Evolutionary conservation across 2,797 vertebrate species (phyloP).

Genomic region (Pempheris klunzingeri): DNA sequence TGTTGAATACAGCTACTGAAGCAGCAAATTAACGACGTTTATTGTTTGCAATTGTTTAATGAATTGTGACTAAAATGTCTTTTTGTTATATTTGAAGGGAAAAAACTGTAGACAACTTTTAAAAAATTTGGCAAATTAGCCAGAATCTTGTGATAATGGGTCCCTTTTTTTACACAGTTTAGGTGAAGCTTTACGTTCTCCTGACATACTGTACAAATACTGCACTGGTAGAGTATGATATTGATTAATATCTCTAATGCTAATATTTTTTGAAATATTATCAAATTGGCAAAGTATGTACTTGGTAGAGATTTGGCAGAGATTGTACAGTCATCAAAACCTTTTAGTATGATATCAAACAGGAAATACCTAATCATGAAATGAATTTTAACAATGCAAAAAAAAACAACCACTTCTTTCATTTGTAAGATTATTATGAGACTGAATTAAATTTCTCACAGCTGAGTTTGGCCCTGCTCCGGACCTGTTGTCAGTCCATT

Average conservation of each 20-base stretch:
- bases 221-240: neutral
- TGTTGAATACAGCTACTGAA: neutral
- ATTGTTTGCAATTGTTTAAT: neutral
- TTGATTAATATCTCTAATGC: constrained; percentile 9
- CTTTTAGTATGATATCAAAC: neutral
- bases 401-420: neutral
- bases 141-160: neutral
- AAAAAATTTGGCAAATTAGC: neutral
- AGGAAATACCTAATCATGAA: neutral
- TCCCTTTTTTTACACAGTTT: neutral
- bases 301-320: neutral
- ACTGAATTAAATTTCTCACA: constrained; percentile 20
- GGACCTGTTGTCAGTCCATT: constrained; percentile 10
- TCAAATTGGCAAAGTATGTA: neutral
- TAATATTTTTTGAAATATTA: neutral
- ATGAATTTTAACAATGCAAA: neutral
- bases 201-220: neutral
- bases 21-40: neutral
- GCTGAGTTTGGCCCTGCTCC: constrained; percentile 1
- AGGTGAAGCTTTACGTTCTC: neutral
- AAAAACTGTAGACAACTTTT: neutral
- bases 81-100: neutral
- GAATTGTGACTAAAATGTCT: neutral
- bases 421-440: neutral
- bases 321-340: neutral